These are phyloP conservation scores for Nerophis ophidion DNA, from an alignment of 2,113 vertebrate genomes.

Conservation along the genomic window DNA sequence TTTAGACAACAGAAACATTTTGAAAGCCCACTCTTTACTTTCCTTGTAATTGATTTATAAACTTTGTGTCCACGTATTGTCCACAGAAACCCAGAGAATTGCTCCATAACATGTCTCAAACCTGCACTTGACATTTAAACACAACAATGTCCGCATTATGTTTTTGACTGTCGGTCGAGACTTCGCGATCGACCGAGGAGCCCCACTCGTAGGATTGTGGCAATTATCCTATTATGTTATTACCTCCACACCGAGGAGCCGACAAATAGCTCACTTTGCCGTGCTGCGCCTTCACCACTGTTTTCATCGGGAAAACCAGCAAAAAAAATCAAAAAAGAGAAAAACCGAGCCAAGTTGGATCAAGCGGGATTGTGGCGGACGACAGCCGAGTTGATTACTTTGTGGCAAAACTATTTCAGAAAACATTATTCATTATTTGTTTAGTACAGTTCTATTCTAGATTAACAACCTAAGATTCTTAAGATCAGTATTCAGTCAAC, in stretches of 20 bases:
- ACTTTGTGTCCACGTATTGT: no score
- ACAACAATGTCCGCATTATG: conserved; percentile 20
- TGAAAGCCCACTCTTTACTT: no score
- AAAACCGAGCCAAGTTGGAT: conserved; percentile 27
- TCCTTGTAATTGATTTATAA: no score
- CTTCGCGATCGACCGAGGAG: conserved; percentile 31
- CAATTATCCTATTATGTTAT: conserved; percentile 59
- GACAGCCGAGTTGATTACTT: conserved; percentile 11
- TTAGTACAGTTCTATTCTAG: background rate
- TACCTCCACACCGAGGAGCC: conserved; percentile 44
- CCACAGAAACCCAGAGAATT: background rate
- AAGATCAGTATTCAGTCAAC: no score
- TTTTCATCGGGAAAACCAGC: conserved; percentile 20
- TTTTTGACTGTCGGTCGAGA: conserved; percentile 24
- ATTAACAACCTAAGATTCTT: background rate
- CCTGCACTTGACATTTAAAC: conserved; percentile 14
- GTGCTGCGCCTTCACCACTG: conserved; percentile 24
- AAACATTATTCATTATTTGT: background rate
- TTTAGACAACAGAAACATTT: no score
- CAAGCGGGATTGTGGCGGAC: conserved; percentile 15
- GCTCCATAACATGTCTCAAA: conserved; percentile 12
- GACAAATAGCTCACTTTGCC: conserved; percentile 39
- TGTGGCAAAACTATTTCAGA: conserved; percentile 2
- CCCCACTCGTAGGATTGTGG: background rate
- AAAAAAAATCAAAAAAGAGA: conserved; percentile 5